Base-by-base conservation (phyloP, 2,888 invertebrate genomes). In the Erebia palarica region DNA sequence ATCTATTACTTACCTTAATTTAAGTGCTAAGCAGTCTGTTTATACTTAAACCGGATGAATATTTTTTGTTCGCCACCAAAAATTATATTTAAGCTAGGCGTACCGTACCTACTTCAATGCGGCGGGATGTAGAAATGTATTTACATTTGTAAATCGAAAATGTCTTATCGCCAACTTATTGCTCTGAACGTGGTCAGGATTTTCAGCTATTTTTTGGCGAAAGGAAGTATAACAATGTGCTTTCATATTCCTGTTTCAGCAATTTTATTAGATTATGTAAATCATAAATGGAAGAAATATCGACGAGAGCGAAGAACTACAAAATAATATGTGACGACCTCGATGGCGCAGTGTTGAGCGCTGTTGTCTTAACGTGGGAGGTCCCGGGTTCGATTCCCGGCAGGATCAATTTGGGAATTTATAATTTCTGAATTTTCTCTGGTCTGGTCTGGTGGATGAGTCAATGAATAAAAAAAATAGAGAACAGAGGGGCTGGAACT, bases 171-270 rank as follows among this genome's bases (percentile, higher is more conserved):
- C 47, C 11, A 47, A 7, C 36, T 36, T 36, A 36, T 36, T 5
- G 44, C 53, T 44, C 11, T 44, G 16, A 42, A 18, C 61, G 61
- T 61, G 44, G 61, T 44, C 61, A 44, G 44, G 61, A 49, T 63
- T 47, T 49, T 49, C 3, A 18, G 18, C 47, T 21, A 44, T 61
- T 61, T 47, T 61, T 18, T 18, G n/a, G 47, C 61, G 47, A 61
- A 61, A 47, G n/a, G 47, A 44, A 16, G 18, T 44, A 21, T 21
- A 44, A 10, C 42, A 16, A 60, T 47, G 18, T 47, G n/a, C 47
- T 63, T 63, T 63, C 18, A n/a, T 61, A 44, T 61, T 61, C 61
- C 13, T 44, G 49, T 49, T 63, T 63, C 49, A 14, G 49, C 63
- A 63, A 9, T 49, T 63, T 63, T 47, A 47, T 44, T 44, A 61